Evolutionary conservation across 2,113 vertebrate genomes (phyloP).

Genomic region (Calidris pugnax): DNA sequence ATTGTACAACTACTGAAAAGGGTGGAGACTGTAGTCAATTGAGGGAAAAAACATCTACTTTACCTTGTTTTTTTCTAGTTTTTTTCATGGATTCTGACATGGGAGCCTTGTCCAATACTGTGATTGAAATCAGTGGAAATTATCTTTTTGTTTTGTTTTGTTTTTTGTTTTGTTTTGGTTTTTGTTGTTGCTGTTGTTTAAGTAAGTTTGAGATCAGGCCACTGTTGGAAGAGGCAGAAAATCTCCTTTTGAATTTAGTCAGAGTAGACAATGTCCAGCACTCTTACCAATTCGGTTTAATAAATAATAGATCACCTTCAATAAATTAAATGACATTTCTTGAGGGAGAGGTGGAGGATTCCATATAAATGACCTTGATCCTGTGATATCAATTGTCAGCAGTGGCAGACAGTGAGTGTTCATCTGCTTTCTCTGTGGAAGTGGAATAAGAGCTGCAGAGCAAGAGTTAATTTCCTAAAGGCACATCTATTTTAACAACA

Average conservation of each 20-base stretch:
- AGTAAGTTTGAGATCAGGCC: neutral
- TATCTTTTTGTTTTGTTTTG: neutral
- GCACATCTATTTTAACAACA: neutral
- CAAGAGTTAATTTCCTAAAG: neutral
- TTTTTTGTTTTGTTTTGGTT: neutral
- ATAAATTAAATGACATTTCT: neutral
- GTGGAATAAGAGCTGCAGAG: neutral
- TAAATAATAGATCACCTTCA: neutral
- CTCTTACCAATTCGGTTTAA: neutral
- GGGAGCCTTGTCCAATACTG: neutral
- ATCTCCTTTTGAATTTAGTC: neutral
- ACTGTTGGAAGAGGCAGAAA: neutral
- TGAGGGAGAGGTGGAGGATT: neutral
- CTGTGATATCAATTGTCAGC: neutral
- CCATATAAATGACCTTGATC: neutral
- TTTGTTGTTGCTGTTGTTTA: neutral
- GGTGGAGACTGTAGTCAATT: neutral
- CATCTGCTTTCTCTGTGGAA: neutral
- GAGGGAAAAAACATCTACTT: neutral
- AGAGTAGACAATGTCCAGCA: neutral
- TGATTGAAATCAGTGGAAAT: neutral
- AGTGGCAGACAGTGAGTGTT: neutral
- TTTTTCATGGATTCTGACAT: neutral
- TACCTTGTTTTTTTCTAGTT: neutral
- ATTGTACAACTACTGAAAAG: constrained; percentile 4